phyloP scores from a whole-genome alignment of 2,888 invertebrate species.

The Lomographa bimaculata region DNA sequence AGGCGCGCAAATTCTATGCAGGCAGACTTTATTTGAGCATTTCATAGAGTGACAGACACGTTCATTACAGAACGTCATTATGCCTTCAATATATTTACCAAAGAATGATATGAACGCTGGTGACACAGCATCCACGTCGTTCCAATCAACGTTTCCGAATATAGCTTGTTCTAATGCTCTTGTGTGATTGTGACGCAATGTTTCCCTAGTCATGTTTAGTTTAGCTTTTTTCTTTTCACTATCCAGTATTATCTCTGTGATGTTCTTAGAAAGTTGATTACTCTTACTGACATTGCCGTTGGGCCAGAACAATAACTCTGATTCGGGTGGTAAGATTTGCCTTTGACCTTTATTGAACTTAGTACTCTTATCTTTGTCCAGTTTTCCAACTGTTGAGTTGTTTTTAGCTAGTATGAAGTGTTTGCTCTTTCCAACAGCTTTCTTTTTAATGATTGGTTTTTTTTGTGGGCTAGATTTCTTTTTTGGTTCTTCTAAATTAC shows the following conservation, averaged over 20 bases:
- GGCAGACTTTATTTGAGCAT: slow-evolving; percentile 62
- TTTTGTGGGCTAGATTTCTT: background rate
- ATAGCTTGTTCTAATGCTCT: slow-evolving; percentile 62
- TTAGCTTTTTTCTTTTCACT: slow-evolving; percentile 63
- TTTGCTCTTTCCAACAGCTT: slow-evolving; percentile 10
- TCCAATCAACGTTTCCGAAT: slow-evolving; percentile 72
- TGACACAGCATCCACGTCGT: slow-evolving; percentile 64
- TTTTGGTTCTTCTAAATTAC: background rate
- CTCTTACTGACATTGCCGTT: slow-evolving; percentile 27
- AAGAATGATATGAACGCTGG: slow-evolving; percentile 70
- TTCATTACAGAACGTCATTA: slow-evolving; percentile 69
- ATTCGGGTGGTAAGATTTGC: slow-evolving; percentile 39
- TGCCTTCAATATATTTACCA: slow-evolving; percentile 71
- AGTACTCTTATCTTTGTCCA: slow-evolving; percentile 34
- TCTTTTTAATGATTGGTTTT: slow-evolving; percentile 10
- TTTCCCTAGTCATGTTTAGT: slow-evolving; percentile 59
- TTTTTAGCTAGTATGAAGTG: slow-evolving; percentile 3
- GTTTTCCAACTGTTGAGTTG: slow-evolving; percentile 6
- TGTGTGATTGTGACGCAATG: slow-evolving; percentile 56
- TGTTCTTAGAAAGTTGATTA: slow-evolving; percentile 47
- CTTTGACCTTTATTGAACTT: slow-evolving; percentile 28
- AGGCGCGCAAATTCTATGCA: slow-evolving; percentile 63
- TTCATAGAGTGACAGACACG: slow-evolving; percentile 71
- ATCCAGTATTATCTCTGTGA: slow-evolving; percentile 61
- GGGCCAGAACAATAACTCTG: slow-evolving; percentile 70